phyloP scores from a whole-genome alignment of 2,888 invertebrate species.

The Crepidodera aurea region DNA sequence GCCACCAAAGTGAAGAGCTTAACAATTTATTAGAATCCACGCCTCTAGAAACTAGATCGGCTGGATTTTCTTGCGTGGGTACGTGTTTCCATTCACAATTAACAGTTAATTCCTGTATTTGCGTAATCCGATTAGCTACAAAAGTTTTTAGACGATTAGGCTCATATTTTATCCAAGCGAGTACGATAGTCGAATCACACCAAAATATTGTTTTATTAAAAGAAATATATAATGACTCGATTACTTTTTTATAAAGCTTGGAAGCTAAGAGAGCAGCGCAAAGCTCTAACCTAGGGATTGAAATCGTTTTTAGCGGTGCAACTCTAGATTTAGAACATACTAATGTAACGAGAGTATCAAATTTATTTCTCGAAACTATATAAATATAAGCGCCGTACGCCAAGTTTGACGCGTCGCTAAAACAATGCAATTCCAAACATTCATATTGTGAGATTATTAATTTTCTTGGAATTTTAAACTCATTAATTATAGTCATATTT shows the following conservation, averaged over 20 bases:
- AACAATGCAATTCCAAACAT: constrained; percentile 43
- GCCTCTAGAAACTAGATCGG: constrained; percentile 29
- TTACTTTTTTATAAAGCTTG: background rate
- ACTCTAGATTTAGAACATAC: constrained; percentile 41
- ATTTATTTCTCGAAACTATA: constrained; percentile 29
- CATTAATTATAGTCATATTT: constrained; percentile 26
- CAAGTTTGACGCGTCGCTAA: constrained; percentile 40
- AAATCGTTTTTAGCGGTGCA: constrained; percentile 39
- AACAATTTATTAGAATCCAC: background rate
- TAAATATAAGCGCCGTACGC: constrained; percentile 43
- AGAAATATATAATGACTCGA: background rate
- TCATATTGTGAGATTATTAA: constrained; percentile 1
- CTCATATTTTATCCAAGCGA: constrained; percentile 14
- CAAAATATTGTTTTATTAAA: background rate
- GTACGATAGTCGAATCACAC: constrained; percentile 19
- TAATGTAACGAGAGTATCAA: constrained; percentile 12
- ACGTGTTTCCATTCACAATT: constrained; percentile 32
- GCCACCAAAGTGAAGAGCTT: constrained; percentile 2
- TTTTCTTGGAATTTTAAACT: constrained; percentile 31
- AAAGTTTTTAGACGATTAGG: constrained; percentile 19
- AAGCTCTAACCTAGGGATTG: too few species aligned
- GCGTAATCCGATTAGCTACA: constrained; percentile 16
- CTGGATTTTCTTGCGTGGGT: constrained; percentile 32
- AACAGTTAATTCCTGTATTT: background rate
- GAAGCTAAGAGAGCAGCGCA: constrained; percentile 32